Percentiles rank a stretch among this genome's conserved stretches.
Evolutionary conservation across 2,113 vertebrate genomes (phyloP).

Genomic region (Actinemys pallida): DNA sequence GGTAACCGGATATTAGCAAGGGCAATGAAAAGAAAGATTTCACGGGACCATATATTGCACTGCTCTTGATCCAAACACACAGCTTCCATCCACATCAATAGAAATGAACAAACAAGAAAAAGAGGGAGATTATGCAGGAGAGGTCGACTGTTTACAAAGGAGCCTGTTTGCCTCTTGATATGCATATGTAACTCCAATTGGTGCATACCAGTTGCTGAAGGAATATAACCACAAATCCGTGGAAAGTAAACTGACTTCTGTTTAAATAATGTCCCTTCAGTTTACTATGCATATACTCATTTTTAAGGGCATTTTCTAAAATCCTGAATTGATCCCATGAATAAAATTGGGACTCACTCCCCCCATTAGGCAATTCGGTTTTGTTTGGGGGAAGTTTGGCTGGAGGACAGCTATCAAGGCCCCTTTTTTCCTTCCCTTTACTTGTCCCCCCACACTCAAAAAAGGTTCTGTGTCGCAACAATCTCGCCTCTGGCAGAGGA

Average conservation of each 20-base stretch:
- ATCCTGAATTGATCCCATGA: neutral
- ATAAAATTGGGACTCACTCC: neutral
- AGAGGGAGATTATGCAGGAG: neutral
- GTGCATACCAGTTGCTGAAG: neutral
- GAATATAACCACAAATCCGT: neutral
- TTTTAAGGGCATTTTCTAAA: neutral
- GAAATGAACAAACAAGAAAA: neutral
- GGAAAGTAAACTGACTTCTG: neutral
- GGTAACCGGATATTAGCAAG: neutral
- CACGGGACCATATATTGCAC: neutral
- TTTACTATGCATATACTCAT: neutral
- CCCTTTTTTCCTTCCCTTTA: neutral
- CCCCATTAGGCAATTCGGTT: rapidly evolving
- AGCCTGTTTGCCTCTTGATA: neutral
- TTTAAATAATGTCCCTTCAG: neutral
- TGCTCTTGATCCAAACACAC: neutral
- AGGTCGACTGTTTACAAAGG: neutral
- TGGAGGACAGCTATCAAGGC: neutral
- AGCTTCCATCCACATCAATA: rapidly evolving
- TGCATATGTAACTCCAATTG: neutral
- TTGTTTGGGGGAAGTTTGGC: neutral
- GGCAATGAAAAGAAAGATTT: neutral
- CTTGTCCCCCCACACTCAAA: neutral
- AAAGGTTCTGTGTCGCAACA: neutral
- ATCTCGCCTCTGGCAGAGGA: neutral